phyloP scores from a whole-genome alignment of 1,140 invertebrate species.

The Heliconius eleuchia region DNA sequence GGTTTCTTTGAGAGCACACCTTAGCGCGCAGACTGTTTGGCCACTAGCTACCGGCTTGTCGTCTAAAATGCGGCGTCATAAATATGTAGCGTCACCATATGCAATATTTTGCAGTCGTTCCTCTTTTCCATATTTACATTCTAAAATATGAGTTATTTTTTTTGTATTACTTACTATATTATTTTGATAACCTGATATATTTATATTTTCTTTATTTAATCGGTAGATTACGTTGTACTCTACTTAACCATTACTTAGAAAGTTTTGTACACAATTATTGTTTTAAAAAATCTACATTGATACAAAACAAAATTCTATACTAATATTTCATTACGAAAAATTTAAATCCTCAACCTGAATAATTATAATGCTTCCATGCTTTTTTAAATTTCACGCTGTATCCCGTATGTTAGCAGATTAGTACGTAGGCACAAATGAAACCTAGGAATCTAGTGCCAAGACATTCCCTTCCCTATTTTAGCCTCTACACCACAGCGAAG shows the following conservation, averaged over 20 bases:
- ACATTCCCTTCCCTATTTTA: no score
- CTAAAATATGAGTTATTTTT: not conserved
- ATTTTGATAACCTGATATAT: not conserved
- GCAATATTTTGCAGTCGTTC: not conserved
- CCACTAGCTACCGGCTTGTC: conserved; percentile 11
- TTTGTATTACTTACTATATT: not conserved
- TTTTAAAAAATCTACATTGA: no score
- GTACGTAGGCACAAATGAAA: no score
- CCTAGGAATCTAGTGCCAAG: no score
- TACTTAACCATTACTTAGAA: no score
- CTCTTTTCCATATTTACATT: not conserved
- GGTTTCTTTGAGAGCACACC: conserved; percentile 20
- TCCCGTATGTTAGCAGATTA: no score
- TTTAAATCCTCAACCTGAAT: not conserved
- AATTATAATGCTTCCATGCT: not conserved
- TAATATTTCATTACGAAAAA: not conserved
- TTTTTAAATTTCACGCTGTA: no score
- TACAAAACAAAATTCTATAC: no score
- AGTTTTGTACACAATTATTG: no score
- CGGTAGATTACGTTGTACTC: no score
- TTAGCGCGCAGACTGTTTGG: conserved; percentile 18
- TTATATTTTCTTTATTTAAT: no score
- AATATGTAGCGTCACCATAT: conserved; percentile 5
- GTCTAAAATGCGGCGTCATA: not conserved
- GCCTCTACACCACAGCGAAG: no score